A percentile compares a stretch with the other conserved stretches of the same genome.
phyloP scores from a whole-genome alignment of 2,888 invertebrate genomes.

The Entomobrya proxima region DNA sequence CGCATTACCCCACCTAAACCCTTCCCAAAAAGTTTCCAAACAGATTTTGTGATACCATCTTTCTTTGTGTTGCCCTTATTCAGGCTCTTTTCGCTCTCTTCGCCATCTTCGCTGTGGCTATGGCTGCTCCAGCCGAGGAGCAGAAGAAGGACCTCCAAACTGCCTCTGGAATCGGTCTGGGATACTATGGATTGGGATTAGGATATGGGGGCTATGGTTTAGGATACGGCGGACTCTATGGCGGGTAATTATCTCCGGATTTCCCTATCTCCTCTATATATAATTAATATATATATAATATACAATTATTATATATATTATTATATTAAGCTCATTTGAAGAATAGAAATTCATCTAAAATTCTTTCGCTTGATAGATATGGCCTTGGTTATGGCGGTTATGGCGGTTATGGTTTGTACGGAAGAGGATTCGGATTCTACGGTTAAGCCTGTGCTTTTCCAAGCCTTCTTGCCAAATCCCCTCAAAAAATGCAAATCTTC shows the following conservation, averaged over 20 bases:
- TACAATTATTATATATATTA: too few relatives aligned
- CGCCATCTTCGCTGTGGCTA: conserved; percentile 69
- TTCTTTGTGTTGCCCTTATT: conserved; percentile 23
- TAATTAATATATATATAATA: too few relatives aligned
- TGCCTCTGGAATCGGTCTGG: conserved; percentile 63
- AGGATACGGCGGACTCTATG: too few relatives aligned
- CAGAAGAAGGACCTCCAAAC: conserved; percentile 70
- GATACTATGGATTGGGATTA: conserved; percentile 64
- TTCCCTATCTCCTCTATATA: too few relatives aligned
- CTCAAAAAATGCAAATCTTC: conserved; percentile 18
- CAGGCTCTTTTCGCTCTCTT: conserved; percentile 70
- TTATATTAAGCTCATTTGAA: too few relatives aligned
- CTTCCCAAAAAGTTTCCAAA: background rate
- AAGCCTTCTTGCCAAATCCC: conserved; percentile 51
- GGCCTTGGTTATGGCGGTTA: conserved; percentile 56
- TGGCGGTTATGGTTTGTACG: conserved; percentile 51
- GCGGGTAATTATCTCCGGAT: too few relatives aligned
- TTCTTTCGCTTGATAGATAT: background rate
- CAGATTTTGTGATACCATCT: background rate
- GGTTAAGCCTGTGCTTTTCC: conserved; percentile 53
- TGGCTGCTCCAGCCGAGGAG: conserved; percentile 69
- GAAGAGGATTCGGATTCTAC: conserved; percentile 58
- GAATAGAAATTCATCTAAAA: background rate
- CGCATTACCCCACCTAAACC: too few relatives aligned
- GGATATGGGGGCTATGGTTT: conserved; percentile 62